phyloP scores from a whole-genome alignment of 2,888 invertebrate genomes.

The Baronia brevicornis region DNA sequence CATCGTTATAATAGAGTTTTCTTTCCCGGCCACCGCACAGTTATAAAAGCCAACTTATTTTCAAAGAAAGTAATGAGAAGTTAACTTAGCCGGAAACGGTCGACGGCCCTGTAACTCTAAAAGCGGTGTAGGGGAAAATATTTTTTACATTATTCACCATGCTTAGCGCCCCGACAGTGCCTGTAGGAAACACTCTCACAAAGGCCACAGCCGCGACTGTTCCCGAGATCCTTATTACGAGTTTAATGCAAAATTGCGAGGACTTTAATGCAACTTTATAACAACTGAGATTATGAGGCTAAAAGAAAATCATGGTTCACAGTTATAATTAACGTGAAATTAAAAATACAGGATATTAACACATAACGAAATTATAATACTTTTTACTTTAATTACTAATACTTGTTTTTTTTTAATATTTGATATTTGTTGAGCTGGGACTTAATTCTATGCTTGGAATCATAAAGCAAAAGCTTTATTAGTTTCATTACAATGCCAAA shows the following conservation, averaged over 20 bases:
- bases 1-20: slow-evolving; percentile 65
- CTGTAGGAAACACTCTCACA: slow-evolving; percentile 40
- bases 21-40: slow-evolving; percentile 48
- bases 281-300: slow-evolving; percentile 32
- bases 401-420: no score
- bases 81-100: slow-evolving; percentile 68
- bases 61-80: slow-evolving; percentile 71
- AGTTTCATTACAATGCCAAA: no score
- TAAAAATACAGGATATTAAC: slow-evolving; percentile 28
- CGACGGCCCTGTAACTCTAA: slow-evolving; percentile 37
- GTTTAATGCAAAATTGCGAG: slow-evolving; percentile 49
- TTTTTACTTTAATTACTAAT: no score
- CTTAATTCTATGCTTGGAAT: no score
- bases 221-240: slow-evolving; percentile 46
- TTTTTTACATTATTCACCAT: slow-evolving; percentile 53
- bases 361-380: no score
- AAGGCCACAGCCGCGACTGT: slow-evolving; percentile 37
- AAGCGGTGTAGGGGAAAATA: slow-evolving; percentile 49
- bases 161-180: slow-evolving; percentile 38
- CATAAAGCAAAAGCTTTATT: no score
- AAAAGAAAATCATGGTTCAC: slow-evolving; percentile 44
- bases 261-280: slow-evolving; percentile 51
- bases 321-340: slow-evolving; percentile 44
- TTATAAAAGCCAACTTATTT: slow-evolving; percentile 65
- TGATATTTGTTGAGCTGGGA: no score